A percentile compares a stretch with the other conserved stretches of the same genome.
phyloP scores from a whole-genome alignment of 2,113 vertebrate species.

The Saguinus midas region DNA sequence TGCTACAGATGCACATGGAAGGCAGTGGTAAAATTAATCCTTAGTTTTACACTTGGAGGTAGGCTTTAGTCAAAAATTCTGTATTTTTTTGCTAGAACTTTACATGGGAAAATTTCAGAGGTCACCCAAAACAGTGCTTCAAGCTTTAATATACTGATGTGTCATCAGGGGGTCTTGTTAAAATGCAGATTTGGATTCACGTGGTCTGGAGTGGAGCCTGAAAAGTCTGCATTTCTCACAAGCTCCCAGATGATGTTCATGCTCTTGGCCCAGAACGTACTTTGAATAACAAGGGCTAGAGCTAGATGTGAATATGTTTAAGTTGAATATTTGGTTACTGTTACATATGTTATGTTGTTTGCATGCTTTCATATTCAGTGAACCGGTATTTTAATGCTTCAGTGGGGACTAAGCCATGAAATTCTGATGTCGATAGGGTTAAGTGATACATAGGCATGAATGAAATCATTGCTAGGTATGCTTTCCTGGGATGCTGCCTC shows the following conservation, averaged over 20 bases:
- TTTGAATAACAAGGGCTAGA: background rate
- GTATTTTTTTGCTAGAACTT: background rate
- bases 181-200: background rate
- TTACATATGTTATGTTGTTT: background rate
- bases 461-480: background rate
- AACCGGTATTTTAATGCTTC: background rate
- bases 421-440: background rate
- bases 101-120: background rate
- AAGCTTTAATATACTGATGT: background rate
- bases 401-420: background rate
- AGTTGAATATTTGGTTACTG: background rate
- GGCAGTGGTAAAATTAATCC: background rate
- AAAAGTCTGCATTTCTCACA: background rate
- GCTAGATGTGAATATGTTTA: background rate
- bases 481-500: background rate
- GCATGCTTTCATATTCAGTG: background rate
- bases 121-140: background rate
- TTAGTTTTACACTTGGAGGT: background rate
- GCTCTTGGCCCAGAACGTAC: background rate
- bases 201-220: background rate
- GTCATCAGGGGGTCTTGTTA: background rate
- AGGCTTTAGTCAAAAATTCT: background rate
- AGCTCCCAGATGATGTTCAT: background rate
- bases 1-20: background rate
- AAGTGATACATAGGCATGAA: background rate